Conservation (phyloP, 2,888 invertebrate genomes). For the Cosmorhoe ocellata region DNA sequence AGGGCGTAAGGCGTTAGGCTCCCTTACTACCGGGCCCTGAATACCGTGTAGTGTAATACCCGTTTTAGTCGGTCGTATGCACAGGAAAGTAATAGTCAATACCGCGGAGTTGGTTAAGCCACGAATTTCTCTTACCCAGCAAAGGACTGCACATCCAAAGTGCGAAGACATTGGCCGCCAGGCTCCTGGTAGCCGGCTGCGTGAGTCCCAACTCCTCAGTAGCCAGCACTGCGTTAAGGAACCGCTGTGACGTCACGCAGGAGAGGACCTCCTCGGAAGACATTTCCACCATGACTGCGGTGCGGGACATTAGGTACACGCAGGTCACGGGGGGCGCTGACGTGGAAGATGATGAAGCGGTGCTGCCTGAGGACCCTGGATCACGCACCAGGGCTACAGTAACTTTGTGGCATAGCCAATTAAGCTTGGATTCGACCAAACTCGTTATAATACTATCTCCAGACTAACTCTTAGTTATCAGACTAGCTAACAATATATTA, state of each 20-base stretch:
- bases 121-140: slow-evolving; percentile 89
- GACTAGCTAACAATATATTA: too few relatives aligned
- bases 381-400: not conserved
- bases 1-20: too few relatives aligned
- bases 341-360: slow-evolving; percentile 65
- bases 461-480: too few relatives aligned
- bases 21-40: too few relatives aligned
- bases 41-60: too few relatives aligned
- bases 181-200: slow-evolving; percentile 86
- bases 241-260: slow-evolving; percentile 64
- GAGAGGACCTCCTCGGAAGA: slow-evolving; percentile 71
- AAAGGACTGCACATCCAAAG: slow-evolving; percentile 97
- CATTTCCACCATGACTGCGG: slow-evolving; percentile 92
- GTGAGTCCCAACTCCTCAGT: slow-evolving; percentile 89
- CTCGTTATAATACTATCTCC: too few relatives aligned
- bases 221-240: slow-evolving; percentile 65
- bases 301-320: slow-evolving; percentile 91
- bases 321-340: slow-evolving; percentile 84
- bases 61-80: too few relatives aligned
- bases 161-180: slow-evolving; percentile 93
- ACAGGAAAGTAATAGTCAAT: too few relatives aligned
- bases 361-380: slow-evolving; percentile 73
- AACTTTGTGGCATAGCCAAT: too few relatives aligned
- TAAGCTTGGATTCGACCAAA: too few relatives aligned
- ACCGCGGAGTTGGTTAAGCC: too few relatives aligned